Conservation (phyloP, 2,888 invertebrate species). For the Amaurobius ferox region DNA sequence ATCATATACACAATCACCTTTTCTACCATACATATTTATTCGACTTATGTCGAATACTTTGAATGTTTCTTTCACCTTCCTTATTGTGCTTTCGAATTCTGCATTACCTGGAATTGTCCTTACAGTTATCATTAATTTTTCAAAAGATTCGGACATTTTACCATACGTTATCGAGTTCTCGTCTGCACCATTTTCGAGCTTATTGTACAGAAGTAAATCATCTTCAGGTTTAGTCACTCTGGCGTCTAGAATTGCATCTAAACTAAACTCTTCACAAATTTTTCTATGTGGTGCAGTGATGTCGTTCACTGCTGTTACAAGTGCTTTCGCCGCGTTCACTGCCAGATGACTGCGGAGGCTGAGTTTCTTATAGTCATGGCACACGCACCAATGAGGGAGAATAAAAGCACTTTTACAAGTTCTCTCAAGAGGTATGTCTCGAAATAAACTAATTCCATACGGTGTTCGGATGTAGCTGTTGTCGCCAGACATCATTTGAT, state of each 20-base stretch:
- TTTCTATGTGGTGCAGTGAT: conserved; percentile 78
- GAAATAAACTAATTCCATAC: conserved; percentile 75
- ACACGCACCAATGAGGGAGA: conserved; percentile 77
- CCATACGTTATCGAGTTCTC: not conserved
- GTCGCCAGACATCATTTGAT: conserved; percentile 84
- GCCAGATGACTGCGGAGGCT: not conserved
- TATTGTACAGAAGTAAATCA: conserved; percentile 71
- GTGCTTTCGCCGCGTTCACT: not conserved
- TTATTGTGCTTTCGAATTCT: conserved; percentile 87
- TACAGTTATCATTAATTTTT: conserved; percentile 83
- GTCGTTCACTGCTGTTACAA: conserved; percentile 8
- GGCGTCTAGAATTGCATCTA: conserved; percentile 84
- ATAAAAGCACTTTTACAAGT: conserved; percentile 77
- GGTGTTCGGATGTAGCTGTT: not conserved
- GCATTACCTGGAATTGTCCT: conserved; percentile 84
- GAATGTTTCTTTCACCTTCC: conserved; percentile 76
- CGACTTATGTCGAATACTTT: conserved; percentile 81
- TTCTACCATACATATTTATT: conserved; percentile 77
- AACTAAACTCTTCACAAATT: conserved; percentile 82
- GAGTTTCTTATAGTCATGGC: conserved; percentile 57
- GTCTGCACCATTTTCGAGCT: not conserved
- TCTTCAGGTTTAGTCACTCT: conserved; percentile 79
- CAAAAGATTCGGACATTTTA: conserved; percentile 73
- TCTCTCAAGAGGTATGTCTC: conserved; percentile 76
- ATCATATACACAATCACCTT: conserved; percentile 77